These are phyloP conservation scores for Homarus gammarus DNA, from an alignment of 2,888 invertebrate species.

Conservation along the genomic window DNA sequence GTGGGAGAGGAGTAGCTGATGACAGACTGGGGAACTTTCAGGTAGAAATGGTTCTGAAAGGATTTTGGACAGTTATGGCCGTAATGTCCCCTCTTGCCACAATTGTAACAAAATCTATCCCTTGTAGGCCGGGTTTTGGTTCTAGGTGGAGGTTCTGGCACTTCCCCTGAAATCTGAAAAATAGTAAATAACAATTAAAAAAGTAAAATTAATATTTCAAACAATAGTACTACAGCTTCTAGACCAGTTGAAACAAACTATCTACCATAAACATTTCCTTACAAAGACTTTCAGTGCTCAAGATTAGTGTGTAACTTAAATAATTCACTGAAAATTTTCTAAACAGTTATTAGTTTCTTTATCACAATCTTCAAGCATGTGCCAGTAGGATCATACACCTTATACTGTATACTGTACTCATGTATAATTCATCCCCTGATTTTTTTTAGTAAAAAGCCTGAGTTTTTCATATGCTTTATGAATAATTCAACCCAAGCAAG, in stretches of 20 bases:
- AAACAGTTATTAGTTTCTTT: too few species aligned
- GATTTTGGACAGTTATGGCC: neutral
- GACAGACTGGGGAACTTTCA: conserved; percentile 20
- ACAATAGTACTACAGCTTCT: neutral
- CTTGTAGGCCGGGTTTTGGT: neutral
- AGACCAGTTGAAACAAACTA: neutral
- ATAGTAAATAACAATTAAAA: neutral
- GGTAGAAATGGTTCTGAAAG: neutral
- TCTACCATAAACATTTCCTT: too few species aligned
- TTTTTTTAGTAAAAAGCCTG: too few species aligned
- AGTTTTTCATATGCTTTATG: too few species aligned
- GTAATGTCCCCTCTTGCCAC: conserved; percentile 26
- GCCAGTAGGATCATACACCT: too few species aligned
- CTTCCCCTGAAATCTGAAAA: conserved; percentile 13
- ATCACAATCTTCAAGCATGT: too few species aligned
- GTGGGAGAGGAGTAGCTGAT: conserved; percentile 29
- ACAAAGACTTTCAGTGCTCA: too few species aligned
- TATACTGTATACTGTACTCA: too few species aligned
- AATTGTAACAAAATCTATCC: conserved; percentile 24
- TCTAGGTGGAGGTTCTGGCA: neutral
- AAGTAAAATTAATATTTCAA: neutral
- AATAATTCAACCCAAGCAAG: too few species aligned
- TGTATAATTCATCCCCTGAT: too few species aligned
- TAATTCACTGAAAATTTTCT: too few species aligned
- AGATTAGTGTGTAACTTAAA: too few species aligned